Conservation (phyloP, 2,797 vertebrate genomes). For the Yasuhikotakia modesta region DNA sequence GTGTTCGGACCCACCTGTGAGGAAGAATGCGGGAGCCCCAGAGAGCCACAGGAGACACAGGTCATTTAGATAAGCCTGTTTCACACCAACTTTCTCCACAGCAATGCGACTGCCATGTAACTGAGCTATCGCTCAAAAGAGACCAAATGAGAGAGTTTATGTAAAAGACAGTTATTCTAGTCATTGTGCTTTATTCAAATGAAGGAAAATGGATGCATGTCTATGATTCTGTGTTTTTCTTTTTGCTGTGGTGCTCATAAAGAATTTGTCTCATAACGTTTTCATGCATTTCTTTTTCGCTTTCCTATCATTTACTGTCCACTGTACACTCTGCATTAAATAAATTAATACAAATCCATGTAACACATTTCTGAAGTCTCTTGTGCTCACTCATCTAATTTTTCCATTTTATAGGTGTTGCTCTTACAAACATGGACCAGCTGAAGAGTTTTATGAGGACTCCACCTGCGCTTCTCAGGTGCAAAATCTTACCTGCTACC, state of each 20-base stretch:
- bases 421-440: constrained; percentile 70
- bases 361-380: neutral
- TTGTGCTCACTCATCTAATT: constrained; percentile 13
- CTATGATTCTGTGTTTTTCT: too few species aligned
- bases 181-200: neutral
- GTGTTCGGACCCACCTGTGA: constrained; percentile 19
- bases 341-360: neutral
- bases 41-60: constrained; percentile 10
- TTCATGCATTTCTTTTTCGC: too few species aligned
- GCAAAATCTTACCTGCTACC: constrained; percentile 10
- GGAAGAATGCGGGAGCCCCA: constrained; percentile 3
- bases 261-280: too few species aligned
- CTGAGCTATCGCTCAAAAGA: neutral
- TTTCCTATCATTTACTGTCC: too few species aligned
- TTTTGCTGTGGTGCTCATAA: neutral
- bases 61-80: constrained; percentile 47
- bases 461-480: constrained; percentile 15
- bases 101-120: neutral
- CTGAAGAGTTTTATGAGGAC: constrained; percentile 72
- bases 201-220: neutral
- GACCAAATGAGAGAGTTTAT: neutral
- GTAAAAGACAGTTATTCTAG: neutral
- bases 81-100: constrained; percentile 18
- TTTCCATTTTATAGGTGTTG: constrained; percentile 65
- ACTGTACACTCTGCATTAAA: neutral